A percentile compares a stretch with the other conserved stretches of the same genome.
Evolutionary conservation across 2,113 vertebrate genomes (phyloP).

Genomic region (Thermophis baileyi): DNA sequence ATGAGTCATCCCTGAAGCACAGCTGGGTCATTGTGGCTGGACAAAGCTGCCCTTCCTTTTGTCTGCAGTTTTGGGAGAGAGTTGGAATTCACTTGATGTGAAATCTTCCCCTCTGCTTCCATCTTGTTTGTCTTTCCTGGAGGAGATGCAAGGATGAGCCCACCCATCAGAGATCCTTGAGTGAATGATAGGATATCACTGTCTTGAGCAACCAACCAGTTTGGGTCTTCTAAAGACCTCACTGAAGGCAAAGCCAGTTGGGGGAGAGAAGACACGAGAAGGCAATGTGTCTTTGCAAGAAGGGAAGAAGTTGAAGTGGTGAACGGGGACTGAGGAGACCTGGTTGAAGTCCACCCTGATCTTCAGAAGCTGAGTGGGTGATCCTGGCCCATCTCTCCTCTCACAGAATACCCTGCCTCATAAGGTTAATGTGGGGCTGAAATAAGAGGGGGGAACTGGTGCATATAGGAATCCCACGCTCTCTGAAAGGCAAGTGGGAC

Average conservation of each 20-base stretch:
- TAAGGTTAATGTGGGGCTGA: neutral
- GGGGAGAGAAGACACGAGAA: neutral
- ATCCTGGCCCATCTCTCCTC: neutral
- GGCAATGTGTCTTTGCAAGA: neutral
- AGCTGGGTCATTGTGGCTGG: neutral
- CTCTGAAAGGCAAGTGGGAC: neutral
- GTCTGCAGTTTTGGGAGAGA: neutral
- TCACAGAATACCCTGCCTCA: neutral
- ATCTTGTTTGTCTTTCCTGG: no score
- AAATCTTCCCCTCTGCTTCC: neutral
- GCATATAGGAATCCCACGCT: neutral
- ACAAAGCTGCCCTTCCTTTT: neutral
- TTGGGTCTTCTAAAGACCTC: neutral
- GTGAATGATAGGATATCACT: neutral
- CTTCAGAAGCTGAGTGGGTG: neutral
- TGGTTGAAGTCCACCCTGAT: neutral
- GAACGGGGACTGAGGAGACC: neutral
- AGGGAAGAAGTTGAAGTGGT: neutral
- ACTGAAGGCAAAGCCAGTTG: neutral
- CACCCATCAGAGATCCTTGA: neutral
- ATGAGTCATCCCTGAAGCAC: neutral
- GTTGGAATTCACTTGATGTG: neutral
- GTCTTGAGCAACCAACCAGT: neutral
- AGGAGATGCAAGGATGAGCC: neutral
- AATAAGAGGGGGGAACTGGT: neutral